Conservation (phyloP, 2,888 invertebrate species). For the Amphipyra tragopoginis region DNA sequence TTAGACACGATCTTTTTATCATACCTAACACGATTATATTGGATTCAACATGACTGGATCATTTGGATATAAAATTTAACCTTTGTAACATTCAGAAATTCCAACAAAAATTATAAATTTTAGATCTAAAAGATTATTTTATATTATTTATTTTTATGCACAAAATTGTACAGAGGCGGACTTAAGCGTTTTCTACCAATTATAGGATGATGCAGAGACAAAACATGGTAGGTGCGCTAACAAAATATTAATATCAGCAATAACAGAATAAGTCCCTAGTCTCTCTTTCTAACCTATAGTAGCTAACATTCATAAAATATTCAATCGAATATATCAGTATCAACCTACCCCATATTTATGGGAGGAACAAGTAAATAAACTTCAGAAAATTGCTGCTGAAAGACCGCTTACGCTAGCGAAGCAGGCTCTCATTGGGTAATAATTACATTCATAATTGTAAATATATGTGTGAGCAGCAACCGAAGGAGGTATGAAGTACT, state of each 20-base stretch:
- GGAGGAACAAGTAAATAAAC: constrained; percentile 20
- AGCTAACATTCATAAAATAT: constrained; percentile 2
- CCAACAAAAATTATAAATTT: no score
- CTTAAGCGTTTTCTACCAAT: no score
- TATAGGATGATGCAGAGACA: no score
- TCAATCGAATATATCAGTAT: constrained; percentile 3
- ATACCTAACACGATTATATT: neutral
- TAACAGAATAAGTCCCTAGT: neutral
- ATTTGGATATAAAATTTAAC: no score
- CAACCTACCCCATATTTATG: constrained; percentile 5
- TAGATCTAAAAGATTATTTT: no score
- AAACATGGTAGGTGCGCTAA: no score
- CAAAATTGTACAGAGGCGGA: no score
- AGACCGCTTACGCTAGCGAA: constrained; percentile 29
- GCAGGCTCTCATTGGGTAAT: constrained; percentile 49
- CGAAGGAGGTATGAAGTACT: constrained; percentile 55
- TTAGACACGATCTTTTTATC: constrained; percentile 6
- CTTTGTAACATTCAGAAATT: neutral
- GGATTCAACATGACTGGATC: neutral
- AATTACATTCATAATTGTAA: constrained; percentile 64
- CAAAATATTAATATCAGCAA: neutral
- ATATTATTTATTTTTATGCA: no score
- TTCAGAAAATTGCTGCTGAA: constrained; percentile 25
- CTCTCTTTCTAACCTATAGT: neutral
- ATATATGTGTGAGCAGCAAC: constrained; percentile 53